Percentiles rank a stretch among this genome's conserved stretches.
phyloP scores from a whole-genome alignment of 2,113 vertebrate species.

The Nycticorax nycticorax region DNA sequence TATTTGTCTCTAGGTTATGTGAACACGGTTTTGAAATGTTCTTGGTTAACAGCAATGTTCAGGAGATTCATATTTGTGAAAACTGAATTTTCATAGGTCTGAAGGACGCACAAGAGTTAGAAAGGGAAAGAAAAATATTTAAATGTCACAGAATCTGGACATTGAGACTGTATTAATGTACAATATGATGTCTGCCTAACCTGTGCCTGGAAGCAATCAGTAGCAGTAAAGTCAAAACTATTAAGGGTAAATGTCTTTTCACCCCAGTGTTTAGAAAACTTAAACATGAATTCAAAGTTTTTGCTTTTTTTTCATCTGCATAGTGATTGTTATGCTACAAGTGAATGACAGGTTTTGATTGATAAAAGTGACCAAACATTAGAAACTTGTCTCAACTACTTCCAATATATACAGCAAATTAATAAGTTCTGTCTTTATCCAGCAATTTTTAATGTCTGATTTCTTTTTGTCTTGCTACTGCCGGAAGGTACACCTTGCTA shows the following conservation, averaged over 20 bases:
- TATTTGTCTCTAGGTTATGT: background rate
- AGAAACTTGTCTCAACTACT: background rate
- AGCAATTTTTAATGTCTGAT: slow-evolving; percentile 17
- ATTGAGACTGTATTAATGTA: background rate
- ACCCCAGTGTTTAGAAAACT: background rate
- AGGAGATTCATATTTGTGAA: background rate
- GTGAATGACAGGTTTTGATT: background rate
- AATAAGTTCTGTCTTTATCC: background rate
- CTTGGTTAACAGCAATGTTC: background rate
- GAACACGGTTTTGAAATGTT: background rate
- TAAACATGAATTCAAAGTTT: background rate
- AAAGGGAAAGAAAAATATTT: background rate
- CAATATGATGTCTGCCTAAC: background rate
- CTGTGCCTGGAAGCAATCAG: background rate
- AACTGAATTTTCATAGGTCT: background rate
- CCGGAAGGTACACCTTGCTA: slow-evolving; percentile 1
- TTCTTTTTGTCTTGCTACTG: slow-evolving; percentile 37
- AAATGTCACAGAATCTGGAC: background rate
- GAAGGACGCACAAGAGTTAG: background rate
- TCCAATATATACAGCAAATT: background rate
- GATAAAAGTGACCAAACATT: background rate
- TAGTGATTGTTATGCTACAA: background rate
- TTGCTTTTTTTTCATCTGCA: background rate
- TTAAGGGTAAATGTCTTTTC: background rate
- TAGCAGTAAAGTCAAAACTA: background rate